Percentiles rank a stretch among this genome's conserved stretches.
phyloP scores from a whole-genome alignment of 2,888 invertebrate genomes.

The Masnerella sp. region DNA sequence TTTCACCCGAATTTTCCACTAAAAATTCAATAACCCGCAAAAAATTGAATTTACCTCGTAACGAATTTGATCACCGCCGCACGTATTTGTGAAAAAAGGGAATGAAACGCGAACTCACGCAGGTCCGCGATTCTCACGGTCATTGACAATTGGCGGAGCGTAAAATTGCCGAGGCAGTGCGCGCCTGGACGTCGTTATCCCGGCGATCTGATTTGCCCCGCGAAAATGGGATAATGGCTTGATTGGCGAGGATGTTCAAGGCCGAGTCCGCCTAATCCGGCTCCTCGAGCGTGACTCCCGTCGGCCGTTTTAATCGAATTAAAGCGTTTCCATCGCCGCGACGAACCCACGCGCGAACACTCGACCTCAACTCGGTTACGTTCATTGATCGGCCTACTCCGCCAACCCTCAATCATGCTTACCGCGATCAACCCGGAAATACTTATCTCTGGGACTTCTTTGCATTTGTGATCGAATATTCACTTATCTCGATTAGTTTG shows the following conservation, averaged over 20 bases:
- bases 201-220: conserved; percentile 55
- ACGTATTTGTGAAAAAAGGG: too few species aligned
- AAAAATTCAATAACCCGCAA: too few species aligned
- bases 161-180: conserved; percentile 50
- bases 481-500: conserved; percentile 14
- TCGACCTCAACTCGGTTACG: conserved; percentile 61
- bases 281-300: conserved; percentile 51
- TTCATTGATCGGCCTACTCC: conserved; percentile 67
- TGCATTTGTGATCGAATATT: conserved; percentile 12
- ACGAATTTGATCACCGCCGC: too few species aligned
- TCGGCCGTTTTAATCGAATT: conserved; percentile 64
- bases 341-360: conserved; percentile 54
- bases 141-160: conserved; percentile 52
- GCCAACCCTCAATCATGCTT: conserved; percentile 70
- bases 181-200: conserved; percentile 43
- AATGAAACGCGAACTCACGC: too few species aligned
- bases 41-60: too few species aligned
- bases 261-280: conserved; percentile 53
- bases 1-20: too few species aligned
- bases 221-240: conserved; percentile 59
- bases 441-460: conserved; percentile 21
- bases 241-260: conserved; percentile 59
- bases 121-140: conserved; percentile 31
- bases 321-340: conserved; percentile 64
- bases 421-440: conserved; percentile 49